Evolutionary conservation across 1,140 invertebrate species (phyloP), one percentile per base, ranked within the genome.

Genomic region (Condylostylus longicornis): DNA sequence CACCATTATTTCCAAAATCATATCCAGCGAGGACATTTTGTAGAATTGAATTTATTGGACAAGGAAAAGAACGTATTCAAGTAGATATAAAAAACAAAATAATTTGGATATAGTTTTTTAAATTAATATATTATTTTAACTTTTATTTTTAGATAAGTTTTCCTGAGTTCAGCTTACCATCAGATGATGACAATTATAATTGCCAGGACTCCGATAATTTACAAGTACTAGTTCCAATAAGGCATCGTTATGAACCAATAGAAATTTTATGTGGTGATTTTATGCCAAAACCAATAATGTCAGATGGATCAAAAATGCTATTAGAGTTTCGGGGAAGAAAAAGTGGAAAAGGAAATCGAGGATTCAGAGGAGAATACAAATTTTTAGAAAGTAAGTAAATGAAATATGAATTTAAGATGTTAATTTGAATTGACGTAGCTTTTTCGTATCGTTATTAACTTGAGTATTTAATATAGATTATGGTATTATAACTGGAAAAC

Each of bases 231-330:
- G 39, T 42, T 5, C 40, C 50, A 27, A 42, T 48, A 1, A 40
- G 51, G 1, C 49, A 45, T 1, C 54, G 50, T 25, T 54, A 48
- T 23, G 50, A 58, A 35, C 50, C 50, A 1, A 76, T 89, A 39
- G 82, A 85, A 46, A 75, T 75, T 5, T 81, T 86, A 47, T 94
- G 89, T 54, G 86, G 84, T 1, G 71, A 68, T 5, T 74, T 72
- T 43, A 57, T 78, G 18, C 83, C 85, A 1, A 75, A 75, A 42
- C 81, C 83, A 25, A 65, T 93, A 30, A 93, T 94, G 88, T 91
- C 86, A 18, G 88, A 79, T 53, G 83, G 85, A 20, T 77, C 79
- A 20, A 69, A 75, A 43, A 65, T 94, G 45, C 75, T 78, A 44
- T 62, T 93, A 10, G 82, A 88, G 63, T 89, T 91, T 57, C 65